Conservation (phyloP, 2,888 invertebrate genomes). For the Scaptomyza caliginosa region DNA sequence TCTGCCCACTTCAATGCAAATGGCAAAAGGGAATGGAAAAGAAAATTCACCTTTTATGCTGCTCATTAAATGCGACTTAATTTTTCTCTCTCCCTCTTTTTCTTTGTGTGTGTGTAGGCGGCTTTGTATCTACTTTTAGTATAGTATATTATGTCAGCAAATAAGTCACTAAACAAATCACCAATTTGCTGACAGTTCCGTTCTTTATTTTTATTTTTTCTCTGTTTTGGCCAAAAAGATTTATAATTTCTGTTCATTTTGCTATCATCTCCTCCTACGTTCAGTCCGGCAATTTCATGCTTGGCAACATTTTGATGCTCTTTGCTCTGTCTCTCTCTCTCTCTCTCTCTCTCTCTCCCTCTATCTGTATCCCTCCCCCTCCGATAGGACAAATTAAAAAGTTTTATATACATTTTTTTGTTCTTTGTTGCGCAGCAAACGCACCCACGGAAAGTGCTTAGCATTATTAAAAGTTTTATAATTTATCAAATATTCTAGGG, state of each 20-base stretch:
- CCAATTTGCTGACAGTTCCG: slow-evolving; percentile 70
- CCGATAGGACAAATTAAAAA: slow-evolving; percentile 67
- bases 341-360: slow-evolving; percentile 29
- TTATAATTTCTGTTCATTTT: slow-evolving; percentile 18
- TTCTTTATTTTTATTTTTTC: slow-evolving; percentile 15
- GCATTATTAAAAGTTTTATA: slow-evolving; percentile 76
- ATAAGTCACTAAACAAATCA: slow-evolving; percentile 59
- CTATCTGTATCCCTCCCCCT: no score
- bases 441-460: slow-evolving; percentile 43
- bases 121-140: slow-evolving; percentile 26
- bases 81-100: slow-evolving; percentile 27
- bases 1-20: slow-evolving; percentile 36
- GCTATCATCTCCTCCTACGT: neutral
- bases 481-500: slow-evolving; percentile 68
- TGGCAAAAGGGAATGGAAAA: neutral
- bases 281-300: slow-evolving; percentile 65
- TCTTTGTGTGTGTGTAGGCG: neutral
- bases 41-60: slow-evolving; percentile 34
- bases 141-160: slow-evolving; percentile 63
- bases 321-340: slow-evolving; percentile 38
- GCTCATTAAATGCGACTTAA: slow-evolving; percentile 74
- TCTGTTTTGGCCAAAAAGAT: neutral
- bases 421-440: slow-evolving; percentile 2
- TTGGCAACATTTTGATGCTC: slow-evolving; percentile 69
- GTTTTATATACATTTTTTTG: slow-evolving; percentile 60